Percentiles rank a stretch among this genome's conserved stretches.
Evolutionary conservation across 2,113 vertebrate species (phyloP).

Genomic region (Cynoglossus semilaevis): DNA sequence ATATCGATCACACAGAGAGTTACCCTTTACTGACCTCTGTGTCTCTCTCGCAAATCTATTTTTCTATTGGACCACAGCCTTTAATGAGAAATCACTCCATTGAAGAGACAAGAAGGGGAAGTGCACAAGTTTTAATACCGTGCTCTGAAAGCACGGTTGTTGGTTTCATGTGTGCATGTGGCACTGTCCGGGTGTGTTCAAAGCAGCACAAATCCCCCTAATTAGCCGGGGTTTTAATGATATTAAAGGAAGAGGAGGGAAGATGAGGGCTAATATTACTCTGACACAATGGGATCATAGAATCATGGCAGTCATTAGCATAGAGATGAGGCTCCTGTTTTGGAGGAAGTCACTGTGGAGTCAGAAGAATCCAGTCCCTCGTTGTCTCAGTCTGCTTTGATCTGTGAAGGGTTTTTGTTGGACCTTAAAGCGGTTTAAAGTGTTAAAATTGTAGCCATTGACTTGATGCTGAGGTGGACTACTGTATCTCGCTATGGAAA

Average conservation of each 20-base stretch:
- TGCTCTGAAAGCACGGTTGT: too few species aligned
- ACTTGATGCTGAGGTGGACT: too few species aligned
- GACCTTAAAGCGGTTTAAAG: too few species aligned
- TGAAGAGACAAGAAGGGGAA: neutral
- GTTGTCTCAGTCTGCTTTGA: slow-evolving; percentile 20
- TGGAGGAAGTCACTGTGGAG: slow-evolving; percentile 32
- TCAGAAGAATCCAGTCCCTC: slow-evolving; percentile 42
- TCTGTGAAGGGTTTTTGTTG: neutral
- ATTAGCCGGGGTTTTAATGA: slow-evolving; percentile 67
- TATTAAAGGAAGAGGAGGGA: slow-evolving; percentile 49
- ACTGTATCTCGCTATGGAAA: too few species aligned
- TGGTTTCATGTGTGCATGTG: too few species aligned
- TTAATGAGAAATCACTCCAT: too few species aligned
- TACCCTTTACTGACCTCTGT: slow-evolving; percentile 43
- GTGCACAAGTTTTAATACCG: slow-evolving; percentile 1
- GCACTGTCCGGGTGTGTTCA: slow-evolving; percentile 16
- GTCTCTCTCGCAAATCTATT: slow-evolving; percentile 32
- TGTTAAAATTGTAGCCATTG: too few species aligned
- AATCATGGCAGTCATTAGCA: slow-evolving; percentile 68
- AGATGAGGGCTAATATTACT: slow-evolving; percentile 61
- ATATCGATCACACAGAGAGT: slow-evolving; percentile 57
- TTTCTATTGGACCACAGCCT: slow-evolving; percentile 18
- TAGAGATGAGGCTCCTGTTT: slow-evolving; percentile 63
- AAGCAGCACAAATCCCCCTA: slow-evolving; percentile 47
- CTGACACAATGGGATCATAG: slow-evolving; percentile 75